phyloP scores from a whole-genome alignment of 2,113 vertebrate genomes.

The zebrafish (Danio rerio) region GRCz12tu NC_133198.1:22588501-22589000 shows the following conservation, averaged over 20 bases:
- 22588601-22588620: conserved; percentile 23
- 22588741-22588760: not conserved
- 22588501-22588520: conserved; percentile 35
- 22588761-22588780: conserved; percentile 13
- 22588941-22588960: not conserved
- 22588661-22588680: conserved; percentile 4
- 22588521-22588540: not conserved
- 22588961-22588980: not conserved
- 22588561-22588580: too few species aligned
- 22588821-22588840: conserved; percentile 31
- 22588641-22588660: conserved; percentile 20
- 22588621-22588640: too few species aligned
- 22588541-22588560: conserved; percentile 18
- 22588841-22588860: conserved; percentile 42
- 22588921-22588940: not conserved
- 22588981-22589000: too few species aligned
- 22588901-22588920: not conserved
- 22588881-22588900: not conserved
- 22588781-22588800: conserved; percentile 29
- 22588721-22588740: not conserved
- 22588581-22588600: not conserved
- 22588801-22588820: conserved; percentile 30
- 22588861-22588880: not conserved
- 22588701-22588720: too few species aligned
- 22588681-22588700: conserved; percentile 6